A percentile compares a stretch with the other conserved stretches of the same genome.
Conservation (phyloP, 2,113 vertebrate genomes). For the Pogona vitticeps region DNA sequence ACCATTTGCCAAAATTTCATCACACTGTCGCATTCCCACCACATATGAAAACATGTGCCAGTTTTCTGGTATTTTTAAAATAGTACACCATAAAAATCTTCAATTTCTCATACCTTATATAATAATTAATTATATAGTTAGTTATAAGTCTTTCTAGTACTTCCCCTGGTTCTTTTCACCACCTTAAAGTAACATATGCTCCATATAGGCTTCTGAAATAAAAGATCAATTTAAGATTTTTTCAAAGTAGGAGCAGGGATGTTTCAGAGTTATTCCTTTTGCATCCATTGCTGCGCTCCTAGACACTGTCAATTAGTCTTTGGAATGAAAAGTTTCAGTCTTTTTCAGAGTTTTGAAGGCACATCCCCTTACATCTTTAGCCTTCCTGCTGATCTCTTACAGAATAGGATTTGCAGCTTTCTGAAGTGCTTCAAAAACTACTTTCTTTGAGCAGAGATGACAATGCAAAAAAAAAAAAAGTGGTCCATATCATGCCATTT, state of each 20-base stretch:
- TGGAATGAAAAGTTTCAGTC: too few species aligned
- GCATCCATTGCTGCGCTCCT: too few species aligned
- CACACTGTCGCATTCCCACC: too few species aligned
- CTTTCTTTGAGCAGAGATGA: not conserved
- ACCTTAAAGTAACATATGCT: not conserved
- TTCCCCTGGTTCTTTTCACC: too few species aligned
- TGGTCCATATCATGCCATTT: not conserved
- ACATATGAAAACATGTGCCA: too few species aligned
- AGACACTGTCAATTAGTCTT: too few species aligned
- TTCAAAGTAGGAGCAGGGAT: too few species aligned
- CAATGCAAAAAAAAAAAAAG: not conserved
- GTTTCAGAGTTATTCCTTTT: too few species aligned
- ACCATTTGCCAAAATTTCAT: too few species aligned
- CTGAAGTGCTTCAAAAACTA: not conserved
- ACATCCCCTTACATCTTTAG: not conserved
- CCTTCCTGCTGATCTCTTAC: not conserved
- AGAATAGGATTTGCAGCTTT: not conserved
- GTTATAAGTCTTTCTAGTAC: too few species aligned
- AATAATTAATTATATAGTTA: too few species aligned
- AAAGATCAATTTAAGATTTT: not conserved
- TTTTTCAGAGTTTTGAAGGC: not conserved
- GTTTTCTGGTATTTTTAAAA: not conserved
- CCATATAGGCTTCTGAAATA: not conserved
- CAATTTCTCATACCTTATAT: not conserved
- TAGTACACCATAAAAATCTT: not conserved